Conservation (phyloP, 2,113 vertebrate genomes). For the Notechis scutatus region DNA sequence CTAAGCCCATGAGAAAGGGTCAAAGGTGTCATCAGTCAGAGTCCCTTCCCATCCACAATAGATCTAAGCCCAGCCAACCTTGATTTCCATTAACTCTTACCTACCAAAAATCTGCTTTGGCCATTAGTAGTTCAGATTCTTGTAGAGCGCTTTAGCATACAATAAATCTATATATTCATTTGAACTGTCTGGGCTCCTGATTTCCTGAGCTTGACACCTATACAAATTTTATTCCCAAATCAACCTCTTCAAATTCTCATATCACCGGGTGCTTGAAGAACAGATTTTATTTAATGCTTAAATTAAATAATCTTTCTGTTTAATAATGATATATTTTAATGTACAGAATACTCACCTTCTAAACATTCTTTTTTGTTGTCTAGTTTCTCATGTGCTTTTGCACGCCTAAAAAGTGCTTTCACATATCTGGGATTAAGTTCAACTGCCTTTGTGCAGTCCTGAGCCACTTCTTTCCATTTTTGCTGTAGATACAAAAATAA, state of each 20-base stretch:
- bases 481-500: conserved; percentile 71
- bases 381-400: conserved; percentile 92
- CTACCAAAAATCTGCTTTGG: neutral
- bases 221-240: neutral
- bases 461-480: conserved; percentile 94
- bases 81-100: neutral
- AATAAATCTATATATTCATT: neutral
- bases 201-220: neutral
- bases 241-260: neutral
- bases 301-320: neutral
- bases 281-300: neutral
- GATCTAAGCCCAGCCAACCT: neutral
- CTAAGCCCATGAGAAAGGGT: neutral
- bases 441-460: conserved; percentile 92
- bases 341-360: conserved; percentile 79
- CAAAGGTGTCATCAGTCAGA: neutral
- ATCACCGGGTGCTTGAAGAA: neutral
- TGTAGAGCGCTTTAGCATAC: neutral
- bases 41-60: neutral
- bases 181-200: neutral
- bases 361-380: conserved; percentile 97
- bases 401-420: conserved; percentile 95
- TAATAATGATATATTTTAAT: neutral
- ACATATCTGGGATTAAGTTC: conserved; percentile 94
- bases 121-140: neutral